These are phyloP conservation scores for Agonopterix subpropinquella DNA, from an alignment of 2,888 invertebrate genomes.

Conservation along the genomic window DNA sequence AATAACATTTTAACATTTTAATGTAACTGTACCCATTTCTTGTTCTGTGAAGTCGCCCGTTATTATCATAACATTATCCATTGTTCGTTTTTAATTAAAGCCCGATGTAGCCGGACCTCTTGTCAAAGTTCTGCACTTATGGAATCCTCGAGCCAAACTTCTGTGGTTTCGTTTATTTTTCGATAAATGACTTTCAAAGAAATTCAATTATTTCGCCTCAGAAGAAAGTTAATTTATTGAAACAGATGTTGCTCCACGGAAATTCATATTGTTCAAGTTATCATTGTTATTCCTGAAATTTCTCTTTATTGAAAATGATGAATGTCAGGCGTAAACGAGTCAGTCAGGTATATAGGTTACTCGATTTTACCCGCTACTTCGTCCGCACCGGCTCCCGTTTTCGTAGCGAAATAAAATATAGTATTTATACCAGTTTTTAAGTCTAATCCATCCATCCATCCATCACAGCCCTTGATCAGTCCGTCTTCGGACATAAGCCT, in stretches of 20 bases:
- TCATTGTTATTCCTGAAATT: neutral
- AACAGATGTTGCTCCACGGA: slow-evolving; percentile 1
- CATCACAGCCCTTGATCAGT: too few species aligned
- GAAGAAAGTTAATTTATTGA: slow-evolving; percentile 2
- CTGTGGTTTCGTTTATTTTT: slow-evolving; percentile 9
- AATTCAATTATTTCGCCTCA: slow-evolving; percentile 2
- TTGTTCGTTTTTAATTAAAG: slow-evolving; percentile 12
- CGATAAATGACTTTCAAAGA: slow-evolving; percentile 7
- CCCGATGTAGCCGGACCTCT: slow-evolving; percentile 6
- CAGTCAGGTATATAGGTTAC: too few species aligned
- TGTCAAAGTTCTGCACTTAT: slow-evolving; percentile 9
- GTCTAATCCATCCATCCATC: too few species aligned
- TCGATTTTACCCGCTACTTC: too few species aligned
- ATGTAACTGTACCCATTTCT: neutral
- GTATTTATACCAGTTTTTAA: too few species aligned
- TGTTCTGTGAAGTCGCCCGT: slow-evolving; percentile 4
- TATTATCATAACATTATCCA: slow-evolving; percentile 8
- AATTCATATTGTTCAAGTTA: neutral
- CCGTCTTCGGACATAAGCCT: too few species aligned
- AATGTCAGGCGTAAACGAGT: too few species aligned
- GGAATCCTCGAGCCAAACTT: slow-evolving; percentile 9
- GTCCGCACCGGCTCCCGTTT: too few species aligned
- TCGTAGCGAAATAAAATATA: too few species aligned
- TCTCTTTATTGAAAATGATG: neutral
- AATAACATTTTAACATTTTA: too few species aligned